Evolutionary conservation across 37 sponge, comb jelly and placozoan genomes (phyloP).

Genomic region (Crambe crambe): DNA sequence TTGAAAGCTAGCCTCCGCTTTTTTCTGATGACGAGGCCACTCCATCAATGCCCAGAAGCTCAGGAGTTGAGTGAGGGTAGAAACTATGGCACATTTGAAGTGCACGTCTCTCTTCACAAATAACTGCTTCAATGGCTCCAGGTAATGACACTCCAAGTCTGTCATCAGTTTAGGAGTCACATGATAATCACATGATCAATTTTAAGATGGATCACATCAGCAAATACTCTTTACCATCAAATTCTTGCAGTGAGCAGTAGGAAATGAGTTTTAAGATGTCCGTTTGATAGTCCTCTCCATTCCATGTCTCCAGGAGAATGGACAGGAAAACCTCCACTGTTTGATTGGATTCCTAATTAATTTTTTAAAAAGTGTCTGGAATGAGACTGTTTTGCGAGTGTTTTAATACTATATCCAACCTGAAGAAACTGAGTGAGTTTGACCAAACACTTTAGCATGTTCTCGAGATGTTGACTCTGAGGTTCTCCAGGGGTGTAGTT

Average conservation of each 20-base stretch:
- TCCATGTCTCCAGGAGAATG: constrained; percentile 34
- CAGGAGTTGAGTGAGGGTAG: constrained; percentile 15
- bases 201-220: no score
- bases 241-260: constrained; percentile 21
- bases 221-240: constrained; percentile 56
- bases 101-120: constrained; percentile 9
- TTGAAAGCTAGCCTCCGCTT: not conserved
- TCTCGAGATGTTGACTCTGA: not conserved
- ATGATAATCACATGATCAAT: not conserved
- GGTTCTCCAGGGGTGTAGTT: constrained; percentile 19
- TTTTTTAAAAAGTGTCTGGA: no score
- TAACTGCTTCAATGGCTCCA: constrained; percentile 27
- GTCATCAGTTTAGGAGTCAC: not conserved
- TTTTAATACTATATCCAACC: not conserved
- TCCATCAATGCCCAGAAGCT: constrained; percentile 22
- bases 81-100: constrained; percentile 5
- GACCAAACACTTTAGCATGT: constrained; percentile 10
- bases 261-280: constrained; percentile 20
- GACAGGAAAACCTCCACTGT: constrained; percentile 39
- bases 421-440: constrained; percentile 22
- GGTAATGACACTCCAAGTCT: constrained; percentile 12
- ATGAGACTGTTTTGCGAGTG: not conserved
- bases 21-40: constrained; percentile 28
- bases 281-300: constrained; percentile 28
- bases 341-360: constrained; percentile 45